Base-by-base conservation (phyloP, 2,113 vertebrate genomes). In the Rhinoderma darwinii region DNA sequence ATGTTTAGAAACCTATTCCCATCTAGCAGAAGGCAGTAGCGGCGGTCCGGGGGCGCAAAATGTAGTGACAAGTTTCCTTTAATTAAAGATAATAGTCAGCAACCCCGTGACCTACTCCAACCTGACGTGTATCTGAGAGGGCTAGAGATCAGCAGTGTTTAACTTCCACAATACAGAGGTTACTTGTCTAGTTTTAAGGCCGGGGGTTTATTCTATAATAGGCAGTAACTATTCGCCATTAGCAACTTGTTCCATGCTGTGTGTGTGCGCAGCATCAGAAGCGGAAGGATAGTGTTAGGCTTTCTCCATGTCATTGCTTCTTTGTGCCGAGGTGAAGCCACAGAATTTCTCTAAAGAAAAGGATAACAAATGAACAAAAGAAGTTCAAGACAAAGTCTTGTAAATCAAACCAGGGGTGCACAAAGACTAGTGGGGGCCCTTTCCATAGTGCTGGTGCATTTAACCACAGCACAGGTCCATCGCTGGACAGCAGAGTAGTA, bases 161-260 rank as follows among this genome's bases (percentile, higher is more conserved):
- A 63, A 27, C 25, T 63, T 5, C 7, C 27, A 63, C n/a, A 70
- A 70, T 73, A 5, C 39, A 44, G 8, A 30, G 41, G 43, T 17
- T 27, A n/a, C 5, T 47, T 30, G 14, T 68, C 15, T 68, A 35
- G 14, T 18, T n/a, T n/a, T 14, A 27, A n/a, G 10, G 25, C 25
- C 43, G 5, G 22, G 43, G 25, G 51, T 80, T 80, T 61, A 32
- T 61, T 15, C 18, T 54, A 82, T 82, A 82, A 82, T 30, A 66
- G 79, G 22, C 59, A 66, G 54, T 66, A 43, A n/a, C 56, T 17
- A 43, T 15, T 44, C 66, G 79, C 79, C 39, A 66, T 82, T 66
- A 82, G 54, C 79, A 18, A 47, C 37, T 81, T 66, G 25, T 82
- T 82, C 66, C 79, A 82, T 17, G 50, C 15, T 82, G 25, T 32